Conservation (phyloP, 2,113 vertebrate genomes). For the Apeltes quadracus region DNA sequence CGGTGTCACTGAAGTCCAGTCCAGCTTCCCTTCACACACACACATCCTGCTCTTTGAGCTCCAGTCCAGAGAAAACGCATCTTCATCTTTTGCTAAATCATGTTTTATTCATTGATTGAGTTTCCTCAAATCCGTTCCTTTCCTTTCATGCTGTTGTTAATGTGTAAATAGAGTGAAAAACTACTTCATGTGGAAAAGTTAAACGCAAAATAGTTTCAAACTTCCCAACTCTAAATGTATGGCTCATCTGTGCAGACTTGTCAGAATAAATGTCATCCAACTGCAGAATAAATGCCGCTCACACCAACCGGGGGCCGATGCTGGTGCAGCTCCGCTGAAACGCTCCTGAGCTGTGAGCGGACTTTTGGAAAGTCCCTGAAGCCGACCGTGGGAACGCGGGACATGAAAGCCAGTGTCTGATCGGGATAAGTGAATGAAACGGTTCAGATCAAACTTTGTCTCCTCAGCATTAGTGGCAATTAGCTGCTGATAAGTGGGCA, state of each 20-base stretch:
- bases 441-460: conserved; percentile 60
- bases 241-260: not conserved
- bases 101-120: not conserved
- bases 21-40: conserved; percentile 42
- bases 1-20: conserved; percentile 58
- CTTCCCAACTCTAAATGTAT: not conserved
- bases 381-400: conserved; percentile 60
- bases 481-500: conserved; percentile 73
- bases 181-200: not conserved
- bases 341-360: conserved; percentile 15
- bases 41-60: conserved; percentile 33
- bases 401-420: conserved; percentile 65
- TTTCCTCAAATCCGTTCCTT: not conserved
- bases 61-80: not conserved
- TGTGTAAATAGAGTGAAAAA: not conserved
- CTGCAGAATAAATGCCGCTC: not conserved
- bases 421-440: conserved; percentile 69
- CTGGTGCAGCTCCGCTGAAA: conserved; percentile 12
- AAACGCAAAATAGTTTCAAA: not conserved
- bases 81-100: not conserved
- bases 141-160: not conserved
- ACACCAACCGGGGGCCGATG: not conserved
- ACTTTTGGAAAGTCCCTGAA: conserved; percentile 59
- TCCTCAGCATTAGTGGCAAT: conserved; percentile 71
- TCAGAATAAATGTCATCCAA: not conserved